Evolutionary conservation across 2,888 invertebrate genomes (phyloP), one percentile per base, ranked within the genome.

Genomic region (Palloptera scutellata): DNA sequence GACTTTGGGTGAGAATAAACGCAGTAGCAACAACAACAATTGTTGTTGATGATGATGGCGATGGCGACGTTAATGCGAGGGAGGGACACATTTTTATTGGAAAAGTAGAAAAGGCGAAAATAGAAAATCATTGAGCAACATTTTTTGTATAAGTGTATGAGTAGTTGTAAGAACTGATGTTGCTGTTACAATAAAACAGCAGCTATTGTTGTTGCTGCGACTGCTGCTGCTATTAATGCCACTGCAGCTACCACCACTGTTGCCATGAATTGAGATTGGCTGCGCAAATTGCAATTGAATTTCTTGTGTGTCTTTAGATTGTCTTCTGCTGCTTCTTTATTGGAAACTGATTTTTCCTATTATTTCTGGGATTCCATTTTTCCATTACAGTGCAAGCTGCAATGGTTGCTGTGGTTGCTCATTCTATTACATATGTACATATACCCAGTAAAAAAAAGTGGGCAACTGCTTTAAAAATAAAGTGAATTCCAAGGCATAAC

Each of bases 251-350:
- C n/a, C 40, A 13, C 60, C 53, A 43, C 48, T 61, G 66, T 42
- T 58, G 42, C 51, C 58, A 17, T 55, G 12, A 51, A 41, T 60
- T 45, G 62, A 62, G 69, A 61, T 71, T 71, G 69, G 61, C 67
- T 68, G 70, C 71, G 64, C 57, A 69, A 68, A 69, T 61, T 64
- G 69, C 64, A 66, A 71, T 72, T 55, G 64, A 68, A 12, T 70
- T 68, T 64, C 66, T 70, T 64, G 58, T 67, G 51, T 40, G 45
- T 63, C 66, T 43, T 63, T 55, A 48, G 54, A 52, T 30, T 30
- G 30, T 30, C 30, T 30, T 30, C 30, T 30, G 30, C 30, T 30
- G 30, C 30, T 30, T 30, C 30, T 30, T 30, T 6, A 30, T 30
- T 30, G 30, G 30, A 2, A 30, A 30, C 30, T 30, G 30, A 30